Evolutionary conservation across 2,113 vertebrate genomes (phyloP).

Genomic region (Apodemus sylvaticus): DNA sequence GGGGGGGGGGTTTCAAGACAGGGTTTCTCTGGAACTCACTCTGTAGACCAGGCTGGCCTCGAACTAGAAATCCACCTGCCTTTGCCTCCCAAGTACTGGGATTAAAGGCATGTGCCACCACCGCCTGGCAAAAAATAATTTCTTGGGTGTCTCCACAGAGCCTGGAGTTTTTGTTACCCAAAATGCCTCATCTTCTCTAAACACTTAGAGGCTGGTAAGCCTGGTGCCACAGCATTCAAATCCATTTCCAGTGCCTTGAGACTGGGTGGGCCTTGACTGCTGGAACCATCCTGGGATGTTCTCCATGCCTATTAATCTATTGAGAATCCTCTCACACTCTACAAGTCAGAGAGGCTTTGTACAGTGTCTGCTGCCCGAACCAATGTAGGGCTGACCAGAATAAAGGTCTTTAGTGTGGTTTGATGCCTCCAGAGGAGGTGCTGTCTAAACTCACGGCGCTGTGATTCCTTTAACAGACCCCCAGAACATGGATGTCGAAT

Average conservation of each 20-base stretch:
- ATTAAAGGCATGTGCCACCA: too few species aligned
- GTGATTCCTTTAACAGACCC: constrained; percentile 84
- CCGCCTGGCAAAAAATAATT: too few species aligned
- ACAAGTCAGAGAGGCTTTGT: neutral
- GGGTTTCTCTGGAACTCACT: too few species aligned
- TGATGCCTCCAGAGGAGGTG: neutral
- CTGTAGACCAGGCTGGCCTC: too few species aligned
- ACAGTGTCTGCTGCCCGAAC: neutral
- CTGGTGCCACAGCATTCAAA: neutral
- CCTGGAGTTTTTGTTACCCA: neutral
- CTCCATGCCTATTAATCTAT: neutral
- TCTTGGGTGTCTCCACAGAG: neutral
- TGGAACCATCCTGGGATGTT: neutral
- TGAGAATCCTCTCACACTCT: neutral
- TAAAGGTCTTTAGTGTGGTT: neutral
- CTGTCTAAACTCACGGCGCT: constrained; percentile 4
- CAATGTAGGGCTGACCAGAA: neutral
- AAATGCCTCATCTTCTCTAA: neutral
- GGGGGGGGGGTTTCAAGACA: too few species aligned
- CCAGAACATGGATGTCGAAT: constrained; percentile 85
- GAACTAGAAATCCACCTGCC: too few species aligned
- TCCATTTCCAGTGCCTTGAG: neutral
- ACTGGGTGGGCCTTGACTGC: neutral
- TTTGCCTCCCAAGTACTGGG: too few species aligned
- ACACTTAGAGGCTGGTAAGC: neutral